A percentile compares a stretch with the other conserved stretches of the same genome.
phyloP scores from a whole-genome alignment of 2,888 invertebrate genomes.

The Meteorus cinctellus region DNA sequence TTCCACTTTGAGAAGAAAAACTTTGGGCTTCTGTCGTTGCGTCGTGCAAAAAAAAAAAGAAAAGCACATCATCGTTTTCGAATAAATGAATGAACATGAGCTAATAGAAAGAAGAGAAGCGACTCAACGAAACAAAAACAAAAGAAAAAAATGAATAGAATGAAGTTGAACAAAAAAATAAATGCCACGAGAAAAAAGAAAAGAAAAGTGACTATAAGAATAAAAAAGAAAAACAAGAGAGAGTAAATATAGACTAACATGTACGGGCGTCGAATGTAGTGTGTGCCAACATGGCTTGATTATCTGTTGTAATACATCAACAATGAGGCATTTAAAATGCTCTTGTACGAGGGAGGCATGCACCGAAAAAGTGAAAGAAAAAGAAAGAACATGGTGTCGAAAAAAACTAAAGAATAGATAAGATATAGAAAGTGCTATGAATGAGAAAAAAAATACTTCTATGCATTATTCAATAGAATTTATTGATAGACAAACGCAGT shows the following conservation, averaged over 20 bases:
- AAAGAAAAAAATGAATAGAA: not conserved
- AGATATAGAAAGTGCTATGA: no score
- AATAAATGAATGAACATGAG: slow-evolving; percentile 18
- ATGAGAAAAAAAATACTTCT: not conserved
- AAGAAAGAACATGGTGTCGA: not conserved
- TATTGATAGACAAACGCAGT: no score
- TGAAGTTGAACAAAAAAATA: no score
- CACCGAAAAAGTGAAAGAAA: slow-evolving; percentile 28
- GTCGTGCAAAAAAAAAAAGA: slow-evolving; percentile 28
- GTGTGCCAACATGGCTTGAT: slow-evolving; percentile 37
- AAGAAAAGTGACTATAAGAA: not conserved
- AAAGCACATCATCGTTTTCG: slow-evolving; percentile 36
- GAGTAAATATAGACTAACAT: slow-evolving; percentile 8
- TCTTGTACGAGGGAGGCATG: not conserved
- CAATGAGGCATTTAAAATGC: slow-evolving; percentile 15
- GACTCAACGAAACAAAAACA: not conserved
- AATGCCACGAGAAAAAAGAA: not conserved
- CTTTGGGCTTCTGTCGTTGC: slow-evolving; percentile 16
- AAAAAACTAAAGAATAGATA: no score
- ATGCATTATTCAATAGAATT: no score
- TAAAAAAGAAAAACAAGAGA: not conserved
- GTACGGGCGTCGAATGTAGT: slow-evolving; percentile 16
- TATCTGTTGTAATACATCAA: slow-evolving; percentile 54
- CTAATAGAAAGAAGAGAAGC: not conserved
- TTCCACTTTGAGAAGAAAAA: not conserved